phyloP scores from a whole-genome alignment of 2,797 vertebrate genomes.

The Enteromius unitaeniatus region DNA sequence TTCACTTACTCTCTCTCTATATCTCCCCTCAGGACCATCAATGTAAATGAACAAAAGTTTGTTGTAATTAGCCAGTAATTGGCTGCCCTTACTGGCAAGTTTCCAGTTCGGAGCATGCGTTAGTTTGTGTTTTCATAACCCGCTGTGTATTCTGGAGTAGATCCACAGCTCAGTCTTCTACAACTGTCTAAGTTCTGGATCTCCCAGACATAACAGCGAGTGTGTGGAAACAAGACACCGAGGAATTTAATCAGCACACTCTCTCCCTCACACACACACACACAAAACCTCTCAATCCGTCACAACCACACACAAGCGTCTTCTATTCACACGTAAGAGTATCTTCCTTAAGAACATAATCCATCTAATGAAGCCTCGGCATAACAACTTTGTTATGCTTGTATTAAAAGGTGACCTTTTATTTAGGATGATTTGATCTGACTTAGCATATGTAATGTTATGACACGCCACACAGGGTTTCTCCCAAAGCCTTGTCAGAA shows the following conservation, averaged over 20 bases:
- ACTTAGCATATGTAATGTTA: conserved; percentile 48
- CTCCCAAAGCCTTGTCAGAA: conserved; percentile 54
- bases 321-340: conserved; percentile 22
- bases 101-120: conserved; percentile 29
- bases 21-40: conserved; percentile 49
- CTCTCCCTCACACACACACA: conserved; percentile 22
- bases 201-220: conserved; percentile 32
- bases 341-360: conserved; percentile 31
- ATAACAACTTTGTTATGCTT: conserved; percentile 13
- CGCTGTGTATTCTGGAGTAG: conserved; percentile 21
- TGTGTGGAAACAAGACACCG: conserved; percentile 27
- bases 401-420: conserved; percentile 35
- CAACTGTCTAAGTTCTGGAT: conserved; percentile 39
- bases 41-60: conserved; percentile 58
- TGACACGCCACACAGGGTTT: conserved; percentile 36
- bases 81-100: conserved; percentile 41
- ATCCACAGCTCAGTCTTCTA: background rate
- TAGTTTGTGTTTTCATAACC: conserved; percentile 31
- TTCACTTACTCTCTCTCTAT: conserved; percentile 29
- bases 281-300: conserved; percentile 1
- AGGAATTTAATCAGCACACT: conserved; percentile 37
- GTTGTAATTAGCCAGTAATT: conserved; percentile 55
- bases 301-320: conserved; percentile 33
- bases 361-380: conserved; percentile 19
- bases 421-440: conserved; percentile 34